Conservation (phyloP, 1,140 invertebrate genomes). For the Pinna nobilis region DNA sequence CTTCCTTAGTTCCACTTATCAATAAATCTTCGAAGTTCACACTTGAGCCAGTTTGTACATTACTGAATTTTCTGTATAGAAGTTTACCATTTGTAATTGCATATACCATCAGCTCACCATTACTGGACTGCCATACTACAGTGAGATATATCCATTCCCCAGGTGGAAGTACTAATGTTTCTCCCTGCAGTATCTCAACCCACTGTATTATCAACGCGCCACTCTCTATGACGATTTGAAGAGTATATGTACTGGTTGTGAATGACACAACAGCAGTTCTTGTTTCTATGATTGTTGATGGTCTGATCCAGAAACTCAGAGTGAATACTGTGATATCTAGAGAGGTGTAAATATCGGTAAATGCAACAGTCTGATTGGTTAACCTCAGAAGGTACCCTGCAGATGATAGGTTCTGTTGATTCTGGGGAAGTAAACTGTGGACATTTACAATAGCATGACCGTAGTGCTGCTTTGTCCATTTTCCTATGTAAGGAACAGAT, state of each 20-base stretch:
- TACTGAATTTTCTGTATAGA: constrained; percentile 26
- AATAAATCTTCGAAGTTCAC: constrained; percentile 27
- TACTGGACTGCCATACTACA: constrained; percentile 35
- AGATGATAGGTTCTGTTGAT: constrained; percentile 29
- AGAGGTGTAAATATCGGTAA: constrained; percentile 10
- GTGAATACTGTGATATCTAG: constrained; percentile 33
- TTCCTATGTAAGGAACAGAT: constrained; percentile 12
- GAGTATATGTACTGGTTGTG: neutral
- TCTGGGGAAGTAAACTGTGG: constrained; percentile 6
- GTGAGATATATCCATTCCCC: constrained; percentile 44
- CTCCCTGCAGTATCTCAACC: neutral
- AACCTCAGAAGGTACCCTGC: constrained; percentile 27
- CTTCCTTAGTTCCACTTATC: constrained; percentile 7
- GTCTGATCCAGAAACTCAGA: constrained; percentile 35
- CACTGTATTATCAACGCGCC: constrained; percentile 35
- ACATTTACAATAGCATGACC: neutral
- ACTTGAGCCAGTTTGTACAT: neutral
- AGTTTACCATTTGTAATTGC: constrained; percentile 34
- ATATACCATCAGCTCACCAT: constrained; percentile 33
- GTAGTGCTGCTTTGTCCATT: constrained; percentile 8
- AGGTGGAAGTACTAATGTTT: constrained; percentile 4
- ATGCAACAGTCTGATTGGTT: constrained; percentile 18
- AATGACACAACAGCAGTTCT: neutral
- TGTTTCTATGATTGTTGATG: neutral
- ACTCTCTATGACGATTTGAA: constrained; percentile 31